Conservation (phyloP, 2,888 invertebrate species). For the Diadromus collaris region DNA sequence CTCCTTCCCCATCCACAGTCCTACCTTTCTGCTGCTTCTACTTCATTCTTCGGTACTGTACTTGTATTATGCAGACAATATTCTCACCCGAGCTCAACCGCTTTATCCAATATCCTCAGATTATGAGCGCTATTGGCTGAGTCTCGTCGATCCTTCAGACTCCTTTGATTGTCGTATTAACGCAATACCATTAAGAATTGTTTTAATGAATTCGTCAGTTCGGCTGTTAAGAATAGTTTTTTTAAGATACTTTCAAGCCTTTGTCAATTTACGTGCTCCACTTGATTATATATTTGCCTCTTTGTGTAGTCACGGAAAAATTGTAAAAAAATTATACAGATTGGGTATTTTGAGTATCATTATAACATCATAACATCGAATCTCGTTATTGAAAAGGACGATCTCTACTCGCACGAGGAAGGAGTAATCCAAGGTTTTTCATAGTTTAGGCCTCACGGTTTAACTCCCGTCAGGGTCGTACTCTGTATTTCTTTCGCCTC, state of each 20-base stretch:
- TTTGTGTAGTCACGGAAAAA: not conserved
- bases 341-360: not conserved
- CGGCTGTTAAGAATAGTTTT: not conserved
- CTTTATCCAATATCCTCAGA: not conserved
- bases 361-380: not conserved
- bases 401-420: not conserved
- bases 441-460: not conserved
- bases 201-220: not conserved
- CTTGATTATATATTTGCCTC: no score
- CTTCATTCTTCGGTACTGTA: conserved; percentile 1
- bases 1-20: conserved; percentile 18
- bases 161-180: not conserved
- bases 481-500: conserved; percentile 16
- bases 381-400: not conserved
- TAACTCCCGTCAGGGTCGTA: not conserved
- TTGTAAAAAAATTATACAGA: not conserved
- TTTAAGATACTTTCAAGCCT: not conserved
- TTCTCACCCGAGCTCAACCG: not conserved
- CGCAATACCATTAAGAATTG: not conserved
- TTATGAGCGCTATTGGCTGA: not conserved
- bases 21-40: conserved; percentile 5
- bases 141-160: no score
- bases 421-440: not conserved
- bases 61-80: conserved; percentile 8
- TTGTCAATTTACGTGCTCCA: not conserved